Conservation (phyloP, 2,888 invertebrate genomes). For the Adineta ricciae region DNA sequence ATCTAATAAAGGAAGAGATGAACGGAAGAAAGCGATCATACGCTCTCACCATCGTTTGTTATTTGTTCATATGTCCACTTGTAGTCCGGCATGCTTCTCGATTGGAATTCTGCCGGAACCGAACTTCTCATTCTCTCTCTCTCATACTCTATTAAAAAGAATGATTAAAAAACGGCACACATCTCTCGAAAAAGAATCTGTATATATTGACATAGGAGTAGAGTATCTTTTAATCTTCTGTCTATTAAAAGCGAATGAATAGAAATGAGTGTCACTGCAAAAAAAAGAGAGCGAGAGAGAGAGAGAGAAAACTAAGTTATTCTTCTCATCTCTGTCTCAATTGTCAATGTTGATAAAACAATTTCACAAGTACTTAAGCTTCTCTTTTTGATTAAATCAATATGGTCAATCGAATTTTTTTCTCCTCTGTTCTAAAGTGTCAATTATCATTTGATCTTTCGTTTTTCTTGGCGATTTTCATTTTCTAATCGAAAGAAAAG, state of each 20-base stretch:
- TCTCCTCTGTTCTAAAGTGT: background rate
- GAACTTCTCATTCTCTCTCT: background rate
- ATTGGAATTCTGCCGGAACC: constrained; percentile 9
- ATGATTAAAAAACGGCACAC: background rate
- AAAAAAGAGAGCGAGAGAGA: no score
- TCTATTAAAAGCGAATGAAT: background rate
- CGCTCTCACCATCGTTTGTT: background rate
- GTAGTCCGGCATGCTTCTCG: background rate
- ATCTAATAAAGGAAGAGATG: background rate
- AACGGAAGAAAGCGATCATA: background rate
- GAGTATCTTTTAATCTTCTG: constrained; percentile 15
- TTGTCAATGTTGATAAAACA: constrained; percentile 15
- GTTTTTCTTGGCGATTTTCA: background rate
- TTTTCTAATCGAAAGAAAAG: background rate
- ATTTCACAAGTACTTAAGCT: constrained; percentile 15
- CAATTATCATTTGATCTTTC: constrained; percentile 12
- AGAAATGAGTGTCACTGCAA: constrained; percentile 3
- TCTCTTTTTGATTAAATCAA: constrained; percentile 5
- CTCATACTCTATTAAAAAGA: background rate
- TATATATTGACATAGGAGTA: constrained; percentile 6
- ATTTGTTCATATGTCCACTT: constrained; percentile 2
- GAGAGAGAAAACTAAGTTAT: background rate
- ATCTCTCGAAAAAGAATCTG: background rate
- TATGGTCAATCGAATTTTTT: constrained; percentile 3
- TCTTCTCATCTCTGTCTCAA: background rate